Base-by-base conservation (phyloP, 2,888 invertebrate genomes). In the Diloba caeruleocephala region DNA sequence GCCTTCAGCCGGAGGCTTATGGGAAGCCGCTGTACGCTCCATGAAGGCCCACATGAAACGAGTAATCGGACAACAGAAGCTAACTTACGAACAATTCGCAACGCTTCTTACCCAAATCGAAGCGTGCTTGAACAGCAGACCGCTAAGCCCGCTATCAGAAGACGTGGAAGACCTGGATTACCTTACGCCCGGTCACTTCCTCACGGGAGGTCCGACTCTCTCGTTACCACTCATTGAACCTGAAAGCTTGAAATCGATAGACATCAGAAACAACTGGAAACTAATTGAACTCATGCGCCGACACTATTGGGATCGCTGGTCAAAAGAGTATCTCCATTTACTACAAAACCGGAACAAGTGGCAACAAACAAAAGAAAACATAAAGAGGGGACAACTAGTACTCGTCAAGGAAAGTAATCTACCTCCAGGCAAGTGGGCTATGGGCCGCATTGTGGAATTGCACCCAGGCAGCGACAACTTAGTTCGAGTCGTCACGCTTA, bases 171-270 rank as follows among this genome's bases (percentile, higher is more conserved):
- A 72, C n/a, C 48, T 52, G 3, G 41, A 56, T 8, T 59, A 9
- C 8, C 21, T 74, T 1, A 70, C 68, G 1, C 73, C 74, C 2
- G 71, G 62, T 3, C 68, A 70, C 13, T 74, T 71, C 5, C 42
- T 72, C 1, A 52, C 53, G 0, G 62, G 71, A 1, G 42, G 46
- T 1, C 41, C 64, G 0, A 38, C 5, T 14, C 3, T 51, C 6
- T 26, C 32, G 2, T 7, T 17, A 7, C 60, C 57, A 0, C 13
- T 21, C 15, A 32, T 31, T 5, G 31, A 43, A 28, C 17, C 3
- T 14, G 36, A 36, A 1, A 10, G 9, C 4, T 23, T 25, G 0
- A 31, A 37, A 12, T n/a, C n/a, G n/a, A 23, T 50, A 4, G 31
- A 50, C 8, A n/a, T 45, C 32, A 14, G 29, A 3, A 31, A 26